Base-by-base conservation (phyloP, 2,113 vertebrate genomes). In the Stictonetta naevosa region DNA sequence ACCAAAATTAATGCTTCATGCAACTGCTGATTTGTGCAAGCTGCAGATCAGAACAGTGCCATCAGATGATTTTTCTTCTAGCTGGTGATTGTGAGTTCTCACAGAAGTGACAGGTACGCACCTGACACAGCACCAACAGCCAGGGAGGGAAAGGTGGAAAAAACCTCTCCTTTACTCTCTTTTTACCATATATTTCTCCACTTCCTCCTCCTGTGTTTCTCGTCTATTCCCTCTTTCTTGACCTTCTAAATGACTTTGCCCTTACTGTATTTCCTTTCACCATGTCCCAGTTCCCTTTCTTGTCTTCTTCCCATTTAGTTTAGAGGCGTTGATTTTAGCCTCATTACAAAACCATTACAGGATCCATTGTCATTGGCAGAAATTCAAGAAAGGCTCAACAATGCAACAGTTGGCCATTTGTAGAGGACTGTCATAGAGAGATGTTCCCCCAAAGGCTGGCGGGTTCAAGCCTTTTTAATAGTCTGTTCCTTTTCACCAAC, bases 321-420 rank as follows among this genome's bases (percentile, higher is more conserved):
- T 78, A 75, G 58, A 92, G 56, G 66, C 82, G 81, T 82, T 88
- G 64, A 82, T 93, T 95, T 93, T 82, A 95, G 53, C 26, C 48
- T 68, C 4, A 1, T 86, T 94, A 88, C 40, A 88, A 92, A 93
- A 63, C 73, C 40, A 48, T 86, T 95, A 68, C 34, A 64, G 34
- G 72, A 88, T 76, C 58, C 50, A 60, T 63, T 60, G 64, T 86
- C 72, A 6, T 26, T 91, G 82, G 76, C 73, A 92, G 53, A 48
- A 84, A 68, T 72, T 96, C 83, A 90, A 71, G 85, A 83, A 66
- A 80, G 36, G 42, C 26, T 86, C 48, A 44, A 68, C 66, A 96
- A 46, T 44, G 68, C 64, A 72, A 29, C 52, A 81, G 66, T 17
- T 84, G 74, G 21, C 52, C 44, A 17, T 86, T 95, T 95, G 77